phyloP scores from a whole-genome alignment of 2,113 vertebrate species.

The Poeciliopsis prolifica region DNA sequence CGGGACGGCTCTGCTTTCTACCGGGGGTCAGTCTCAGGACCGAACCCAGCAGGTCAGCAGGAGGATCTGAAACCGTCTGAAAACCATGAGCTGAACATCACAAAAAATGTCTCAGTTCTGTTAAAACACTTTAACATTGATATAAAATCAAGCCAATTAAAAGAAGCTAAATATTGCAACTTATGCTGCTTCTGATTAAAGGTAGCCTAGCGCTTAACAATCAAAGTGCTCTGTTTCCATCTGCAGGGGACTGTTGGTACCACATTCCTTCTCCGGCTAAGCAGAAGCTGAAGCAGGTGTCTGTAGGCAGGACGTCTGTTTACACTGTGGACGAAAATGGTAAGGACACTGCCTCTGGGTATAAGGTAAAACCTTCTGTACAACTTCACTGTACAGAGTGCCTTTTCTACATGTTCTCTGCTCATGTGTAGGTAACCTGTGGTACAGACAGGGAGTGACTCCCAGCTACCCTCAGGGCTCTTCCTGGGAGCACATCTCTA shows the following conservation, averaged over 20 bases:
- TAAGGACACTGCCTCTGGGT: constrained; percentile 55
- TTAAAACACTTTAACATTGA: not conserved
- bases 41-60: constrained; percentile 87
- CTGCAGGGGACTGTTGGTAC: constrained; percentile 93
- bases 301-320: constrained; percentile 90
- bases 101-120: not conserved
- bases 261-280: constrained; percentile 92
- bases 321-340: constrained; percentile 91
- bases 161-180: no score
- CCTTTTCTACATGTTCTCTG: not conserved
- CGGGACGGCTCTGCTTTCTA: constrained; percentile 94
- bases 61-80: not conserved
- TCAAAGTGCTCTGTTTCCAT: constrained; percentile 32
- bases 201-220: not conserved
- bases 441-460: constrained; percentile 90
- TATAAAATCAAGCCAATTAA: no score
- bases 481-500: constrained; percentile 93
- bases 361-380: no score
- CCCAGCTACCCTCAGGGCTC: constrained; percentile 95
- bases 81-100: not conserved
- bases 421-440: constrained; percentile 84
- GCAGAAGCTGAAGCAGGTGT: constrained; percentile 93
- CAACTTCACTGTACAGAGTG: not conserved
- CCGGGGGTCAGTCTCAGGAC: constrained; percentile 88
- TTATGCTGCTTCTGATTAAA: no score